Evolutionary conservation across 1,140 invertebrate species (phyloP).

Genomic region (Listronotus bonariensis): DNA sequence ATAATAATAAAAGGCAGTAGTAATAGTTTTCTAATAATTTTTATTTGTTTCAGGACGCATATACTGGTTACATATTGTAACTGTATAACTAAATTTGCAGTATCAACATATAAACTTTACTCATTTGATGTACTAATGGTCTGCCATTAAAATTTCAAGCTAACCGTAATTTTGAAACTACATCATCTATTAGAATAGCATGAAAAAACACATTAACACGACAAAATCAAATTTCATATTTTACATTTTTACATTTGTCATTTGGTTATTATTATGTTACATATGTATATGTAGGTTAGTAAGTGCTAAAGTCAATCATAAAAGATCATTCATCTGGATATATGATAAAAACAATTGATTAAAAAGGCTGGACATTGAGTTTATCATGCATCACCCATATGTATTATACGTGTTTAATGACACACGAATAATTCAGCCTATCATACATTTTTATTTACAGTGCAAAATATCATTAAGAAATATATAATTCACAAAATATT

Average conservation of each 20-base stretch:
- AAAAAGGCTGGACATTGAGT: slow-evolving; percentile 31
- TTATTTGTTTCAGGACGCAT: slow-evolving; percentile 35
- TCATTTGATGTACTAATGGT: slow-evolving; percentile 20
- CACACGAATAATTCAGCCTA: slow-evolving; percentile 2
- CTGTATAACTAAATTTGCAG: slow-evolving; percentile 7
- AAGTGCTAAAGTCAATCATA: slow-evolving; percentile 37
- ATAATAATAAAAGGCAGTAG: not conserved
- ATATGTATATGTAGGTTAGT: slow-evolving; percentile 17
- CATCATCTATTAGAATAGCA: slow-evolving; percentile 30
- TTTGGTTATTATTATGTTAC: slow-evolving; percentile 36
- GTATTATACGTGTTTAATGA: slow-evolving; percentile 10
- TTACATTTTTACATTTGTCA: slow-evolving; percentile 19
- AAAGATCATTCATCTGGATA: slow-evolving; percentile 7
- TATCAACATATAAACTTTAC: slow-evolving; percentile 16
- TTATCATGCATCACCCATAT: slow-evolving; percentile 22
- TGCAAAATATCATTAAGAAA: slow-evolving; percentile 35
- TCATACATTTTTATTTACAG: slow-evolving; percentile 22
- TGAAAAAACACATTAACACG: slow-evolving; percentile 24
- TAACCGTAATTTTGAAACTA: slow-evolving; percentile 19
- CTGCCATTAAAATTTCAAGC: slow-evolving; percentile 25
- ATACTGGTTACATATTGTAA: slow-evolving; percentile 38
- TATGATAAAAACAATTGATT: slow-evolving; percentile 37
- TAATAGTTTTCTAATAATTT: not conserved
- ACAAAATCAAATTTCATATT: slow-evolving; percentile 8
- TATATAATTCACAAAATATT: not conserved